phyloP scores from a whole-genome alignment of 2,113 vertebrate genomes.

The Catagonus wagneri region DNA sequence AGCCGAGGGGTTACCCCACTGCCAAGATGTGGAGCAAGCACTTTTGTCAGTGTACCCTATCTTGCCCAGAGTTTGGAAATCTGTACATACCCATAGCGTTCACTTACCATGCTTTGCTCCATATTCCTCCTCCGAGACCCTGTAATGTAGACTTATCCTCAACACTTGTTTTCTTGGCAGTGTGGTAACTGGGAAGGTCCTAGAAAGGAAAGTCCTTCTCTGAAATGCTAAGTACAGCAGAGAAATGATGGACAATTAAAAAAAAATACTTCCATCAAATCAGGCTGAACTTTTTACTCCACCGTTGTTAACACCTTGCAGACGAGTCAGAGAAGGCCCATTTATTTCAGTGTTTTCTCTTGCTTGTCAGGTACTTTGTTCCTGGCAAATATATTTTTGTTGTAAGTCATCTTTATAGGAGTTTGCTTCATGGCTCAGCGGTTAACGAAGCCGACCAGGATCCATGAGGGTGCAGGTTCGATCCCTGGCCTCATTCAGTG shows the following conservation, averaged over 20 bases:
- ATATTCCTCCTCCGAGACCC: background rate
- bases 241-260: background rate
- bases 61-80: background rate
- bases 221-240: background rate
- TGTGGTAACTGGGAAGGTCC: background rate
- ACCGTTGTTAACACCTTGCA: background rate
- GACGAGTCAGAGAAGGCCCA: background rate
- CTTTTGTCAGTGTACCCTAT: background rate
- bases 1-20: background rate
- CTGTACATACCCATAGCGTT: background rate
- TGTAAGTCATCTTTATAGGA: background rate
- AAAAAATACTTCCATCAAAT: background rate
- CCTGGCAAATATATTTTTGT: background rate
- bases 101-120: background rate
- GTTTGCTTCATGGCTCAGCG: no score
- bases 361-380: background rate
- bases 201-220: background rate
- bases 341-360: background rate
- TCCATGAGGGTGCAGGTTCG: no score
- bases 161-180: background rate
- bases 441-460: no score
- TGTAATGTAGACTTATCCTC: background rate
- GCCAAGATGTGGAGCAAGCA: background rate
- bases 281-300: background rate
- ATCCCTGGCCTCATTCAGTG: no score